phyloP scores from a whole-genome alignment of 1,140 invertebrate species.

The Aphidius ervi region DNA sequence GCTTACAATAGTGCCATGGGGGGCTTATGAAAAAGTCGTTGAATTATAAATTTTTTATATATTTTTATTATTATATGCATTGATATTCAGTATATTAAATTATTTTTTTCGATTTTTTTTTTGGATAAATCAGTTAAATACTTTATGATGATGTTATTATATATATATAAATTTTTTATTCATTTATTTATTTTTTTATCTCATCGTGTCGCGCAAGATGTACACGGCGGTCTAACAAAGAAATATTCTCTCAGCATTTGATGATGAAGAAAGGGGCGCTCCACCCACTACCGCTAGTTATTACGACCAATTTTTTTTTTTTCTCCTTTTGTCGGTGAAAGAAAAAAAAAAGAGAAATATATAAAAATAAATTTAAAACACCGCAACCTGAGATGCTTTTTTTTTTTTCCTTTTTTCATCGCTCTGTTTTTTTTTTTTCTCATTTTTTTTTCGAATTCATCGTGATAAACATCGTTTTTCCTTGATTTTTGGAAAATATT shows the following conservation, averaged over 20 bases:
- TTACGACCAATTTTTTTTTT: conserved; percentile 22
- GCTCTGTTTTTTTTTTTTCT: conserved; percentile 1
- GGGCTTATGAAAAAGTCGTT: too few relatives aligned
- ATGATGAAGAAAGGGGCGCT: conserved; percentile 13
- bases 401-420: conserved; percentile 19
- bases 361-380: conserved; percentile 18
- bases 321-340: conserved; percentile 24
- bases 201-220: neutral
- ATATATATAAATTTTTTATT: too few relatives aligned
- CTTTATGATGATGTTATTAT: conserved; percentile 8
- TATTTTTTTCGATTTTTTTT: too few relatives aligned
- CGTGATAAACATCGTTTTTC: neutral
- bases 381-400: conserved; percentile 6
- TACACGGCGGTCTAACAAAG: conserved; percentile 22
- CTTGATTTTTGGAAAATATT: conserved; percentile 5
- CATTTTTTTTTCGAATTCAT: neutral
- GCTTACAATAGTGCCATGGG: too few relatives aligned
- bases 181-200: neutral
- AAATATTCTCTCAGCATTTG: conserved; percentile 21
- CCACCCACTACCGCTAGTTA: conserved; percentile 25
- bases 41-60: too few relatives aligned
- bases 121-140: neutral
- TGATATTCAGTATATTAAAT: too few relatives aligned
- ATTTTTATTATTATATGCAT: too few relatives aligned
- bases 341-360: conserved; percentile 19